Base-by-base conservation (phyloP, 1,140 invertebrate genomes). In the Tetranychus urticae region DNA sequence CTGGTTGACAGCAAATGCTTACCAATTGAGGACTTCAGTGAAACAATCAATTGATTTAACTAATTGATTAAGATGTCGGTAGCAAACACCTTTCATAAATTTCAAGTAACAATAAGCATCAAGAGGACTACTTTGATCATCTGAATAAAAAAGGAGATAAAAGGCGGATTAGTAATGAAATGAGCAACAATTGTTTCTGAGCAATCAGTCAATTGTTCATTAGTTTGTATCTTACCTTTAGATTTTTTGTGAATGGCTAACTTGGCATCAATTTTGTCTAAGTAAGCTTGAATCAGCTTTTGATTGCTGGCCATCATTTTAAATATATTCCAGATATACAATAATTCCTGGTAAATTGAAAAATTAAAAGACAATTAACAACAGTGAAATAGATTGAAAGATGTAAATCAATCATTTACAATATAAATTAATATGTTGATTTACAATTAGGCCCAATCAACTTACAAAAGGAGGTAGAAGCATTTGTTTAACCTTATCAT, bases 251-350 rank as follows among this genome's bases (percentile, higher is more conserved):
- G 50, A 37, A 50, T 13, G 6, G 31, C 33, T 35, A 61, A 72
- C 37, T 79, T 77, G 6, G 75, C 75, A 65, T 89, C 85, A 54
- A 91, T 81, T 33, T 79, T 70, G 69, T 80, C 79, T 46, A 82
- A 79, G 61, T 92, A 76, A n/a, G 75, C 76, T 67, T 85, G 76
- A 39, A 84, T 77, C 12, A 82, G 70, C 35, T 78, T 73, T 61
- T 75, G 76, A 60, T 83, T 80, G 65, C 82, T 84, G 34, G 82
- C 82, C 50, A 94, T 73, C 45, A 91, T 80, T 65, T 82, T 82
- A 71, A 94, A 91, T 65, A 88, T 79, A 75, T 96, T 96, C 89
- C 90, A 96, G 1, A 94, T 76, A 69, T 87, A 96, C 66, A 96
- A 78, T 58, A 96, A 75, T 73, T 97, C 91, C 77, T 78, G 34